Conservation (phyloP, 2,888 invertebrate species). For the Rugalucina vietnamica region DNA sequence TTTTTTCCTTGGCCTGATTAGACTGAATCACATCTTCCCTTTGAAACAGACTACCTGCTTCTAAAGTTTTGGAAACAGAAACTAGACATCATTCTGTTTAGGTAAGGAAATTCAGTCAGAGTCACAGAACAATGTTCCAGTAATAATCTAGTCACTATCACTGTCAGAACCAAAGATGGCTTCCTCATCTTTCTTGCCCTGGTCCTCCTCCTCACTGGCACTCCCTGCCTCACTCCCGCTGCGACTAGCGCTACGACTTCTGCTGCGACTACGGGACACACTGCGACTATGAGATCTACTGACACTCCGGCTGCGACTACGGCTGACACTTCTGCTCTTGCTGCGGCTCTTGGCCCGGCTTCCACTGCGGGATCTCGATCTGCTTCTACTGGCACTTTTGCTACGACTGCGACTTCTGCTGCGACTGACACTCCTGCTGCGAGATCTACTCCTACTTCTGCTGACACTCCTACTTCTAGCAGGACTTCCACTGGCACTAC, state of each 20-base stretch:
- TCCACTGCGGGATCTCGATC: constrained; percentile 59
- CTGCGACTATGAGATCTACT: constrained; percentile 54
- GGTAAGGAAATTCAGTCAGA: no score
- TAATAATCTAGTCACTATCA: constrained; percentile 59
- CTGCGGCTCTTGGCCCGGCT: constrained; percentile 59
- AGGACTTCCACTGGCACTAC: constrained; percentile 52
- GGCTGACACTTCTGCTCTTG: constrained; percentile 52
- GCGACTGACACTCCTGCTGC: constrained; percentile 31
- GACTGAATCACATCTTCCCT: no score
- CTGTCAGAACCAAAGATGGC: constrained; percentile 80
- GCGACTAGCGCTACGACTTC: constrained; percentile 64
- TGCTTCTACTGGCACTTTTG: constrained; percentile 46
- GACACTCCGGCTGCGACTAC: constrained; percentile 54
- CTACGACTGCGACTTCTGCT: constrained; percentile 56
- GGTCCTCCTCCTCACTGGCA: constrained; percentile 76
- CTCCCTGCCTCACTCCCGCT: constrained; percentile 68
- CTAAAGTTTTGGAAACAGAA: no score
- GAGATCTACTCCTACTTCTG: constrained; percentile 48
- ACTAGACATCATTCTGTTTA: no score
- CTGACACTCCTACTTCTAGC: constrained; percentile 60
- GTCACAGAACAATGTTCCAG: no score
- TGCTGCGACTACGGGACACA: constrained; percentile 45
- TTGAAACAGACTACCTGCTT: no score
- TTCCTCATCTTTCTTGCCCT: constrained; percentile 79
- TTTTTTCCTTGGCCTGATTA: no score